A percentile compares a stretch with the other conserved stretches of the same genome.
Conservation (phyloP, 2,888 invertebrate species). For the Lasioglossum vierecki region DNA sequence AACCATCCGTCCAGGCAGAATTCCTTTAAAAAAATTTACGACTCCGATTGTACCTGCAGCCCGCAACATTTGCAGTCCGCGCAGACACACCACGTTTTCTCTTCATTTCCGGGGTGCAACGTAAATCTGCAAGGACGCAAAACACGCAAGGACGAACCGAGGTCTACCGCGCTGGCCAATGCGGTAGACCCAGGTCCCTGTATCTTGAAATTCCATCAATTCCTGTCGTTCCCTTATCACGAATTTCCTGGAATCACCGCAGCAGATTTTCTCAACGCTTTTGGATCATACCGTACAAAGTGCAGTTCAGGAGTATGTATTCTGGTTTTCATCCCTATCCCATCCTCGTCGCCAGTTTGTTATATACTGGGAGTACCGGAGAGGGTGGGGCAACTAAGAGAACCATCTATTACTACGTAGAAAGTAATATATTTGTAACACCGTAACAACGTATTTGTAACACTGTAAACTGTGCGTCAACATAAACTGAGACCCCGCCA, state of each 20-base stretch:
- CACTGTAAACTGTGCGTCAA: too few relatives aligned
- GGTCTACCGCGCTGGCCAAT: constrained; percentile 50
- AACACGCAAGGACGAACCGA: constrained; percentile 47
- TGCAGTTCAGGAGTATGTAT: not conserved
- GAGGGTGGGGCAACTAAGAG: too few relatives aligned
- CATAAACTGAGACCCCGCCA: too few relatives aligned
- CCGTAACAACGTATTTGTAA: too few relatives aligned
- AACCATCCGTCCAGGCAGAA: constrained; percentile 24
- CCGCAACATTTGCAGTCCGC: constrained; percentile 40
- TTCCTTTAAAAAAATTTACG: constrained; percentile 48
- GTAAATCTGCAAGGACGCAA: constrained; percentile 27
- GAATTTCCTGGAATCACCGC: not conserved
- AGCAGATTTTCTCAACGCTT: not conserved
- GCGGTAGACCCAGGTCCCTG: constrained; percentile 43
- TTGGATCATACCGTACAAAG: not conserved
- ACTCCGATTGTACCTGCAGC: constrained; percentile 34
- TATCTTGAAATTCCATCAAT: constrained; percentile 3
- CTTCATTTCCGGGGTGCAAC: constrained; percentile 24
- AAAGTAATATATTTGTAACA: too few relatives aligned
- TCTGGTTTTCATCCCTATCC: too few relatives aligned
- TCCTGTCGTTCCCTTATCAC: not conserved
- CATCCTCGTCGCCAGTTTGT: too few relatives aligned
- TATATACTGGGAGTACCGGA: too few relatives aligned
- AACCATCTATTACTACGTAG: too few relatives aligned
- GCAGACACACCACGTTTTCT: constrained; percentile 42